phyloP scores from a whole-genome alignment of 1,140 invertebrate species.

The Andricus grossulariae region DNA sequence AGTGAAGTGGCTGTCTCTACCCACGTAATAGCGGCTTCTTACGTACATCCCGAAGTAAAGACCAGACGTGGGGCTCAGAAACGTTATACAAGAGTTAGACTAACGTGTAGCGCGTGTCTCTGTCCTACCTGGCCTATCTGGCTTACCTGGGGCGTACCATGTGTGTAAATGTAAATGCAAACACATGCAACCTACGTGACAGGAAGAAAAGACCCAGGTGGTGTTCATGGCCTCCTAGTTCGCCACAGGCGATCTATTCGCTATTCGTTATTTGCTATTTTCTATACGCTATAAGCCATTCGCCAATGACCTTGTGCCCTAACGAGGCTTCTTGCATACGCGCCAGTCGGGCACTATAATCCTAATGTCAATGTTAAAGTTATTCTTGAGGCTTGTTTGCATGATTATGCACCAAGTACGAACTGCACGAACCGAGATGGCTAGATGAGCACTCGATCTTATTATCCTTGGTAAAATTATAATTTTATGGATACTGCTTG shows the following conservation, averaged over 20 bases:
- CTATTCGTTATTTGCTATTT: conserved; percentile 33
- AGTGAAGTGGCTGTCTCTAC: background rate
- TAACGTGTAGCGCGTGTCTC: conserved; percentile 36
- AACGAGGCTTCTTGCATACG: no score
- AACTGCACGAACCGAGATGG: no score
- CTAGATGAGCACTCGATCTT: no score
- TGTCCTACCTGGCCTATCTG: conserved; percentile 9
- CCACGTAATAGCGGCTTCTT: conserved; percentile 16
- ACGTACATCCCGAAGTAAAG: background rate
- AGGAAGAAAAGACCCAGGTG: conserved; percentile 42
- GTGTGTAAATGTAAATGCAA: conserved; percentile 25
- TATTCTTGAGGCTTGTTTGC: no score
- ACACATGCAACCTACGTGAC: conserved; percentile 32
- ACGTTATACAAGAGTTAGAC: background rate
- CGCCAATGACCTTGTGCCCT: background rate
- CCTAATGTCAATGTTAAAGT: no score
- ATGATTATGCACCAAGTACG: no score
- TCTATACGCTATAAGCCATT: conserved; percentile 43
- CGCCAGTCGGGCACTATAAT: no score
- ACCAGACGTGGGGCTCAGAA: background rate
- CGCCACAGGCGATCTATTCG: conserved; percentile 39
- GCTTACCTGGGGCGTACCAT: background rate
- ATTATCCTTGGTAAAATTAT: no score
- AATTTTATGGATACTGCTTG: no score
- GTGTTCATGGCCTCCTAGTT: conserved; percentile 39